phyloP scores from a whole-genome alignment of 2,113 vertebrate species.

The Chloropsis hardwickii region DNA sequence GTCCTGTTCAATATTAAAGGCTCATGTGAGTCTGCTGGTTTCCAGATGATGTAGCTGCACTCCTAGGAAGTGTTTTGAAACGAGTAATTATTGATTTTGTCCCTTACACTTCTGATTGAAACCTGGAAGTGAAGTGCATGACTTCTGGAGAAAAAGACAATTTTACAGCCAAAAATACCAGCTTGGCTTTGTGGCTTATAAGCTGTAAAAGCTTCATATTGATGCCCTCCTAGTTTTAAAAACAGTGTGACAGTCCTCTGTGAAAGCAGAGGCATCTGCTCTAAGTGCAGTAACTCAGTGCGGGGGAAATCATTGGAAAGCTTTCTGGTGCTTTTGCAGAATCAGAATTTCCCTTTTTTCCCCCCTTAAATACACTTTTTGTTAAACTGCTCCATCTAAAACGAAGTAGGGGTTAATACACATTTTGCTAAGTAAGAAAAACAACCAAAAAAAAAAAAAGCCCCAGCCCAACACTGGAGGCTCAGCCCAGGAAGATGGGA shows the following conservation, averaged over 20 bases:
- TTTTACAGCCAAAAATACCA: neutral
- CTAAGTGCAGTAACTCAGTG: neutral
- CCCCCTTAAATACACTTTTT: neutral
- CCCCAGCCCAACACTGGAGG: neutral
- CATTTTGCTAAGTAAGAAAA: conserved; percentile 14
- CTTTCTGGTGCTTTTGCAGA: neutral
- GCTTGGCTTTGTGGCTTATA: neutral
- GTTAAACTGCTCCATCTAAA: neutral
- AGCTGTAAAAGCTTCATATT: neutral
- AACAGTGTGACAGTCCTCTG: neutral
- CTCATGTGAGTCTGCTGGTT: neutral
- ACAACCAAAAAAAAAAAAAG: neutral
- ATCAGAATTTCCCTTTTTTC: neutral
- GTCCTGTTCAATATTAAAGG: neutral
- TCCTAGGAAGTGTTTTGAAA: neutral
- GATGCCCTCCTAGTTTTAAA: neutral
- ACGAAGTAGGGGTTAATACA: neutral
- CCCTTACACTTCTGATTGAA: neutral
- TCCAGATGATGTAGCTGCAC: neutral
- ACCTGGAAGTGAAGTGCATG: neutral
- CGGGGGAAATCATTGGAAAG: neutral
- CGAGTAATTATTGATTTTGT: neutral
- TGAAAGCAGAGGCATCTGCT: neutral
- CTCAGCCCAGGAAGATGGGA: conserved; percentile 57
- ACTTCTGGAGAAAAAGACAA: neutral